Evolutionary conservation across 2,113 vertebrate species (phyloP), one percentile per base, ranked within the genome.

Genomic region (Ctenomys sociabilis): DNA sequence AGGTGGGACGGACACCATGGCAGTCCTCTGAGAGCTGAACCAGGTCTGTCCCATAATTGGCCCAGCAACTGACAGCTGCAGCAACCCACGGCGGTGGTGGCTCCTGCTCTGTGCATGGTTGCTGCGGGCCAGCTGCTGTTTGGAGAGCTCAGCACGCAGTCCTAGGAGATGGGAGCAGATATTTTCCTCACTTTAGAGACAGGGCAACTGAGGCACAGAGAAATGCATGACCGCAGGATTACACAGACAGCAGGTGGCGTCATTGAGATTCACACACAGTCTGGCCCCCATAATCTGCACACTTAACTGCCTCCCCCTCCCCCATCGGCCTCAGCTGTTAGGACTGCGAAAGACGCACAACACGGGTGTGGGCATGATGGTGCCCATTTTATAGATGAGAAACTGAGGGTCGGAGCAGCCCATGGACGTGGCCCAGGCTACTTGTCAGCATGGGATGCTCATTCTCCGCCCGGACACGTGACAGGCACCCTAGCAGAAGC

Each of bases 181-280:
- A 43, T 37, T 4, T 35, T n/a, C 40, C 52, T 73, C 80, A 82
- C 26, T 89, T 83, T 64, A 64, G 28, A 73, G 61, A 80, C 61
- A 40, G 88, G 85, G 49, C 78, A 73, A 81, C 54, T 59, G 93
- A 80, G 96, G 49, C 75, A 9, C 59, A 88, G 72, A 94, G 28
- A 82, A 8, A 54, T 68, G 24, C 91, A 83, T 75, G 57, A 37
- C 73, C 63, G 8, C 66, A 63, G 57, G 35, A 32, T 32, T 63
- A 85, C 22, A 24, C 84, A 85, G 14, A 12, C 11, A 82, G 85
- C 12, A 86, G 59, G 35, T 68, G 90, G 13, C 43, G 6, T 66
- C 2, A 0, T 5, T 0, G 4, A 43, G 43, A 35, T 35, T 52
- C 87, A 61, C 72, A 49, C 32, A 32, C 73, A 21, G 64, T 57